Base-by-base conservation (phyloP, 2,888 invertebrate species). In the Gastrophysa polygoni region DNA sequence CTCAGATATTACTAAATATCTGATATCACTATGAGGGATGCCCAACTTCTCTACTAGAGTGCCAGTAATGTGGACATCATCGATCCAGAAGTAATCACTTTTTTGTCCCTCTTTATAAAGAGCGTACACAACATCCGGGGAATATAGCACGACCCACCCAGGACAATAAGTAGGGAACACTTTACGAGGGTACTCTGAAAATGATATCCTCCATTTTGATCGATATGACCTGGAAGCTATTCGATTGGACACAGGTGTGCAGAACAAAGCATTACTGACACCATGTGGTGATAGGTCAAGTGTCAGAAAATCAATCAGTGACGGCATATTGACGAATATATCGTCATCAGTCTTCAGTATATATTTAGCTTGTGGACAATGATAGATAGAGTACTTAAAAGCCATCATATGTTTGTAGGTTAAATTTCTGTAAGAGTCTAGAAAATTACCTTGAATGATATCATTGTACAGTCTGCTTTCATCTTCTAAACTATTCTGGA, bases 321-420 rank as follows among this genome's bases (percentile, higher is more conserved):
- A 84, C 28, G 87, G 85, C 20, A 88, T 86, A 77, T 92, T 90
- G 14, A 92, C 88, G 70, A 91, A 88, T 63, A 91, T 86, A 80
- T 92, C 92, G 75, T 92, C 92, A 76, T 92, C 92, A 60, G 89
- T 86, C 79, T 92, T 92, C 57, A 92, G 81, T 57, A 92, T 77
- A 66, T 81, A 81, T 70, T 86, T 88, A 0, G 90, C 91, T 34
- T 83, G 82, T 0, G 86, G 83, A 77, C 93, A 93, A 73, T 89
- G 86, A 71, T 88, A 88, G 0, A 85, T 82, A 17, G 89, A 87
- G 89, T 93, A 93, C 75, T 92, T 92, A 47, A 93, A 82, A 0
- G 89, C 90, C 87, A 92, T 92, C 6, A 91, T 88, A 78, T 93
- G 92, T 75, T 94, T 94, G 73, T 93, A 90, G 0, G 93, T 93